A percentile compares a stretch with the other conserved stretches of the same genome.
These are phyloP conservation scores for Eupsilia transversa DNA, from an alignment of 2,888 invertebrate species.

Conservation along the genomic window DNA sequence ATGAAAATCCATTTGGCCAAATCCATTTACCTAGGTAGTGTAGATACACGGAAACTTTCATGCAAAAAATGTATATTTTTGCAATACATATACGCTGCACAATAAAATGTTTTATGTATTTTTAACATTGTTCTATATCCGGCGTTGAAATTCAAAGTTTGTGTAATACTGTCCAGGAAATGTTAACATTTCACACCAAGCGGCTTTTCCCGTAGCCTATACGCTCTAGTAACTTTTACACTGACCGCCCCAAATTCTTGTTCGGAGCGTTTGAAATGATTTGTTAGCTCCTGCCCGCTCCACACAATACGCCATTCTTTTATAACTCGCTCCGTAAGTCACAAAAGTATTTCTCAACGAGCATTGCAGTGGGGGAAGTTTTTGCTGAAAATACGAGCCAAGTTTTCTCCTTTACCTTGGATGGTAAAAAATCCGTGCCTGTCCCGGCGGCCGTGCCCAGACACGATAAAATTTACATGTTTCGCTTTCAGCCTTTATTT, in stretches of 20 bases:
- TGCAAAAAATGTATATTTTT: conserved; percentile 44
- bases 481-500: conserved; percentile 88
- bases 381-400: conserved; percentile 88
- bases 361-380: conserved; percentile 85
- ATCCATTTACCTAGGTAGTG: neutral
- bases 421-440: conserved; percentile 83
- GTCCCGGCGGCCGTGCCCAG: conserved; percentile 82
- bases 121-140: conserved; percentile 59
- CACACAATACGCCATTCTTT: conserved; percentile 83
- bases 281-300: conserved; percentile 76
- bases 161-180: conserved; percentile 62
- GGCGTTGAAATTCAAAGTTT: conserved; percentile 58
- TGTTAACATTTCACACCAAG: conserved; percentile 62
- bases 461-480: conserved; percentile 90
- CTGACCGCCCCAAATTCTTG: conserved; percentile 75
- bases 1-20: conserved; percentile 22
- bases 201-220: conserved; percentile 63
- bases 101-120: conserved; percentile 54
- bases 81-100: conserved; percentile 18
- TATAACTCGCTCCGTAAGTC: conserved; percentile 86
- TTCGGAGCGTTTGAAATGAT: conserved; percentile 77
- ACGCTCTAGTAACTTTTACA: conserved; percentile 68
- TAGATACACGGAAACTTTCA: conserved; percentile 8
- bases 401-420: conserved; percentile 86
- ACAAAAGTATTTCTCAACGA: conserved; percentile 86